phyloP scores from a whole-genome alignment of 1,140 invertebrate genomes.

The Hypsibius dujardini region DNA sequence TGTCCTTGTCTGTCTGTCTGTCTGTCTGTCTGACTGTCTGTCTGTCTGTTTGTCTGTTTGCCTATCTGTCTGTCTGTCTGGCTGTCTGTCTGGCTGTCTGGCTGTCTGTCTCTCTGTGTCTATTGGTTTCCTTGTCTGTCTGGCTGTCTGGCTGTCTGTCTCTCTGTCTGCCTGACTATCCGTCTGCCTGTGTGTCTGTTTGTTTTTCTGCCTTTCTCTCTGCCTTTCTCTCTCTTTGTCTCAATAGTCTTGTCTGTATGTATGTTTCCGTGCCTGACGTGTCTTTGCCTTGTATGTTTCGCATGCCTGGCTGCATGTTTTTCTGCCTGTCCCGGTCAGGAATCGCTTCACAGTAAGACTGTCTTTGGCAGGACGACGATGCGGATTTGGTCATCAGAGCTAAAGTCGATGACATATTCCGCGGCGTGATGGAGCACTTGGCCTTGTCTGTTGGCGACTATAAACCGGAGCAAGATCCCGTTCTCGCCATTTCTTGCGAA shows the following conservation, averaged over 20 bases:
- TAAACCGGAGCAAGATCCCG: slow-evolving; percentile 44
- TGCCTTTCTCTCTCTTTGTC: no score
- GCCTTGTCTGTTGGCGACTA: slow-evolving; percentile 53
- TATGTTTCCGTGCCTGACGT: not conserved
- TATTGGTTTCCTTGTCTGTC: no score
- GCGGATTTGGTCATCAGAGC: slow-evolving; percentile 70
- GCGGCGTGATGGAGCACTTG: slow-evolving; percentile 52
- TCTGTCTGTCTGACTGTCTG: slow-evolving; percentile 11
- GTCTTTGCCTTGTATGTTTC: not conserved
- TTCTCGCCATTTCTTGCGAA: not conserved
- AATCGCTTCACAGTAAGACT: slow-evolving; percentile 14
- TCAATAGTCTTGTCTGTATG: no score
- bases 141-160: no score
- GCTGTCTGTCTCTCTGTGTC: no score
- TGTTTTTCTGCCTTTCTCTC: no score
- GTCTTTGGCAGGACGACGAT: slow-evolving; percentile 68
- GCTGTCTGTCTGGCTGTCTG: no score
- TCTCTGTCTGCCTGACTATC: no score
- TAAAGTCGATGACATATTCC: slow-evolving; percentile 70
- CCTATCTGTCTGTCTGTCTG: no score
- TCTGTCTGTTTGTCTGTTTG: no score
- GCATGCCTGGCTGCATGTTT: slow-evolving; percentile 7
- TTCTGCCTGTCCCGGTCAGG: slow-evolving; percentile 13
- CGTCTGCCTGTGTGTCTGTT: no score
- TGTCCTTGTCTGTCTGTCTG: not conserved